Conservation (phyloP, 1,140 invertebrate species). For the Coenobita brevimanus region DNA sequence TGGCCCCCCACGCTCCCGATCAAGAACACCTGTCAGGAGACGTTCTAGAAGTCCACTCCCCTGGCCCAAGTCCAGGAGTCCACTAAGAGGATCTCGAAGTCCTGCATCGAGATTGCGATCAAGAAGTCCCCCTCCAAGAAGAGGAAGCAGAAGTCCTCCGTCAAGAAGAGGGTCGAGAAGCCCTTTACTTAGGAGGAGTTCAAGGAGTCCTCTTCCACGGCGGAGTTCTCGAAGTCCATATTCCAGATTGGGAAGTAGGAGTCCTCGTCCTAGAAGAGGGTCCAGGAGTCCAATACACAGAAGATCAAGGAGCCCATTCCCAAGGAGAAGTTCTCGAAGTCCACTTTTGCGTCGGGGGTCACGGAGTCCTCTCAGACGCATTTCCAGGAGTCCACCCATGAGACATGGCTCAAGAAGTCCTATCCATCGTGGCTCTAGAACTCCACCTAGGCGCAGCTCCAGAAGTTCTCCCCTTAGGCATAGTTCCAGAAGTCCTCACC, state of each 20-base stretch:
- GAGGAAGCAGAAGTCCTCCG: conserved; percentile 33
- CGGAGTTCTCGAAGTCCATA: conserved; percentile 26
- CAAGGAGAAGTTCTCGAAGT: conserved; percentile 47
- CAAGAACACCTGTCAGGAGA: conserved; percentile 40
- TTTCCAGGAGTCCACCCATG: conserved; percentile 18
- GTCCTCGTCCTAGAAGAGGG: conserved; percentile 35
- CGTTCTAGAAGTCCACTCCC: conserved; percentile 40
- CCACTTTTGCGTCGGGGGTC: conserved; percentile 2
- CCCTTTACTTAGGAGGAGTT: conserved; percentile 19
- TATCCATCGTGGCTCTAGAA: conserved; percentile 29
- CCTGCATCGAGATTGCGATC: conserved; percentile 23
- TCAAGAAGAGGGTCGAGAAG: conserved; percentile 40
- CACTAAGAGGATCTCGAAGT: conserved; percentile 30
- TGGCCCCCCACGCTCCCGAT: not conserved
- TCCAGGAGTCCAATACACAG: conserved; percentile 35
- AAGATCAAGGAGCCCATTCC: conserved; percentile 29
- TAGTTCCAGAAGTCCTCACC: conserved; percentile 14
- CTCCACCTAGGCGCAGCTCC: conserved; percentile 19
- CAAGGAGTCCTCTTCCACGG: conserved; percentile 26
- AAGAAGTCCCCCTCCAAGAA: conserved; percentile 18
- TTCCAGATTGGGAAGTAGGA: conserved; percentile 35
- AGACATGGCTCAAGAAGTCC: conserved; percentile 30
- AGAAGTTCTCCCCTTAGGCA: conserved; percentile 13
- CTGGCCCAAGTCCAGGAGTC: conserved; percentile 8
- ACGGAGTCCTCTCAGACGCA: conserved; percentile 18